Conservation (phyloP, 2,888 invertebrate species). For the Mesodorylaimus sp. region DNA sequence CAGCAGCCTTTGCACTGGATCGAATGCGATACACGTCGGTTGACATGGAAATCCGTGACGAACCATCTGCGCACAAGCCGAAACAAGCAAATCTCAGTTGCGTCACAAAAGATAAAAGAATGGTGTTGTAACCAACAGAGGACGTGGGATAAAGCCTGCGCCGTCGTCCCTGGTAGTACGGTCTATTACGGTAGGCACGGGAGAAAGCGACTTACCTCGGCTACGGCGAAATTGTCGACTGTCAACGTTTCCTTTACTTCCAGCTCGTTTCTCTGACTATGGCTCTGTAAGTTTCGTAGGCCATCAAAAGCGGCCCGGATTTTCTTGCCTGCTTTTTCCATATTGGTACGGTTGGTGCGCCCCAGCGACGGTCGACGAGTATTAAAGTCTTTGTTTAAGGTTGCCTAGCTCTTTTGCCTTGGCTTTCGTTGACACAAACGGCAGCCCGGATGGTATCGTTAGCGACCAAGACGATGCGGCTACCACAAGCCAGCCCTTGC, state of each 20-base stretch:
- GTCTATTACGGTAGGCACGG: neutral
- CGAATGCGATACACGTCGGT: slow-evolving; percentile 88
- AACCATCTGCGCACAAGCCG: slow-evolving; percentile 42
- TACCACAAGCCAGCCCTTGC: no score
- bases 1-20: slow-evolving; percentile 86
- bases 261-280: neutral
- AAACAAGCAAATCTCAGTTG: neutral
- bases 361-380: no score
- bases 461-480: no score
- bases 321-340: slow-evolving; percentile 6
- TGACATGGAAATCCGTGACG: slow-evolving; percentile 97
- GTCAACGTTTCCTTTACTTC: slow-evolving; percentile 6
- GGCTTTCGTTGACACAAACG: no score
- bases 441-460: no score
- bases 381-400: no score
- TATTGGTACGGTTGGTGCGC: no score
- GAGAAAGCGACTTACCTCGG: slow-evolving; percentile 5
- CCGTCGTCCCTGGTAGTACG: neutral
- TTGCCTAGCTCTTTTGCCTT: no score
- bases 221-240: neutral
- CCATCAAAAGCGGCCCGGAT: slow-evolving; percentile 5
- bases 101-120: neutral
- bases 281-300: slow-evolving; percentile 2
- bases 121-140: neutral
- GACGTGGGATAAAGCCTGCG: neutral